Evolutionary conservation across 2,888 invertebrate species (phyloP).

Genomic region (Abscondita cerata): DNA sequence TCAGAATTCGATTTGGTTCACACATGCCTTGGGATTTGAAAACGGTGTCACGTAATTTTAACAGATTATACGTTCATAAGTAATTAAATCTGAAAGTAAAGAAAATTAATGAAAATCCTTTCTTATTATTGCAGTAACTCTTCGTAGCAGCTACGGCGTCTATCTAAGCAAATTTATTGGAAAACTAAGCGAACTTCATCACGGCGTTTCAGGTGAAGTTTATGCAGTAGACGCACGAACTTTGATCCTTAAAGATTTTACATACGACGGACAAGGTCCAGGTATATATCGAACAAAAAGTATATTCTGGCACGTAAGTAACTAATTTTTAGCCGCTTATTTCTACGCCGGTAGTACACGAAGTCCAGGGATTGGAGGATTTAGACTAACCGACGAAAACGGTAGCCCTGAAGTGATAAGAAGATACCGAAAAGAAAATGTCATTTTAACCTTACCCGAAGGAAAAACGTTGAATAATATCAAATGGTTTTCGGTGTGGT

Average conservation of each 20-base stretch:
- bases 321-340: conserved; percentile 75
- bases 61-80: no score
- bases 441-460: conserved; percentile 86
- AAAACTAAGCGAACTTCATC: conserved; percentile 78
- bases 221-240: conserved; percentile 90
- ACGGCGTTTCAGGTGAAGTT: conserved; percentile 84
- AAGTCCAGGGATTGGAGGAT: conserved; percentile 71
- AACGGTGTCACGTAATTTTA: no score
- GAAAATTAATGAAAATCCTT: background rate
- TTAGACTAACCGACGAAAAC: conserved; percentile 82
- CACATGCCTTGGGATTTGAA: no score
- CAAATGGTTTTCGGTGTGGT: conserved; percentile 91
- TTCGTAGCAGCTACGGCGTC: conserved; percentile 46
- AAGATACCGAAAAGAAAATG: conserved; percentile 80
- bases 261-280: conserved; percentile 91
- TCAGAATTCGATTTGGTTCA: no score
- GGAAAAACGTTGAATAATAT: conserved; percentile 83
- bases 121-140: conserved; percentile 26
- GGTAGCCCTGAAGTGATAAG: conserved; percentile 80
- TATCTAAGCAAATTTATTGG: conserved; percentile 84
- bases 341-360: conserved; percentile 85
- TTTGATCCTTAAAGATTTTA: conserved; percentile 85
- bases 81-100: no score
- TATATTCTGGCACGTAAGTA: background rate
- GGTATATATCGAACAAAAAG: conserved; percentile 62